Evolutionary conservation across 2,113 vertebrate species (phyloP), one percentile per base, ranked within the genome.

Genomic region (Turdus rufiventris): DNA sequence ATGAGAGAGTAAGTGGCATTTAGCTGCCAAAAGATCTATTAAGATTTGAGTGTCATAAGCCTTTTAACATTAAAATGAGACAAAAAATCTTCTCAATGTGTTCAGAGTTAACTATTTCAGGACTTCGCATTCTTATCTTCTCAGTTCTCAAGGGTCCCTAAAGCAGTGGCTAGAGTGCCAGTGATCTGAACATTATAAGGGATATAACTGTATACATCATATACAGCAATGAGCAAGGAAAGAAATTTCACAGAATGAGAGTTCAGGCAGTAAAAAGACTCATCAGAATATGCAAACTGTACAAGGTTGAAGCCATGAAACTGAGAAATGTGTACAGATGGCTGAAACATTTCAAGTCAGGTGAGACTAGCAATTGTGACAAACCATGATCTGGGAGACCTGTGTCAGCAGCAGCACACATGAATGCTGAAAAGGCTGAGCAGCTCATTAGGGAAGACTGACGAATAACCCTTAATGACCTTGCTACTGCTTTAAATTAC

Each of bases 301-400:
- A 91, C 91, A 93, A 91, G 67, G 89, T 85, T 96, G 92, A 96
- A 94, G 74, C 89, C 91, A 87, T 88, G 88, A 91, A 96, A 88
- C 62, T 88, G 78, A 90, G 70, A 94, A 96, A 96, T 89, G 71
- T 85, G 96, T 94, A 91, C 96, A 97, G 91, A 96, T 96, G 92
- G 93, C 67, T 96, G 92, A 91, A 96, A 89, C 50, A 85, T 91
- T 95, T 94, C 65, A 93, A 93, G 85, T 94, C 93, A 96, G 94
- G 93, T 97, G 95, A 94, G 96, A 96, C 94, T 85, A 94, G 47
- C 92, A 91, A 94, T 92, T 97, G 91, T 91, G 92, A 96, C 95
- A 95, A 97, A 91, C 91, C 77, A 75, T 94, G 94, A 72, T 96
- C 87, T 73, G 72, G n/a, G 91, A 96, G 85, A 94, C 93, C 91